Evolutionary conservation across 1,140 invertebrate genomes (phyloP), one percentile per base, ranked within the genome.

Genomic region (Myzus persicae): DNA sequence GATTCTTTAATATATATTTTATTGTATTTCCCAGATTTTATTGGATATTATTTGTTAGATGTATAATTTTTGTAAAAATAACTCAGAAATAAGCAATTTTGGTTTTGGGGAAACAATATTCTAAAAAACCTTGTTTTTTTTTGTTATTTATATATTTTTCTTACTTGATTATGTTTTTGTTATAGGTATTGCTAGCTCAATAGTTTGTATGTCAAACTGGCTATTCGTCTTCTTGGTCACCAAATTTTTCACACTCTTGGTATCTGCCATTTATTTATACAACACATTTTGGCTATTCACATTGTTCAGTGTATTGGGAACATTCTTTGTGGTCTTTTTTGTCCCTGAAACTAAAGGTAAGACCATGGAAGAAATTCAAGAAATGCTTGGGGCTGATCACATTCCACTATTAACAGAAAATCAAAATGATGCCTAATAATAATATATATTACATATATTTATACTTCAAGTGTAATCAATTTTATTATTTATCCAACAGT

Each of bases 321-420:
- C 96, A 51, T 90, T 97, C 7, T 98, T 99, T 94, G 96, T 98
- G n/a, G 96, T 96, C 94, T 96, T 97, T 85, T 95, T 98, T 36
- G 96, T 99, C 14, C 98, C 98, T 0, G 98, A 99, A 95, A 99
- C 98, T 0, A 99, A 98, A 95, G 98, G 98, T 22, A 98, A 98
- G 95, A 97, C 96, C 76, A 95, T 98, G 9, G 97, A 98, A 91
- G 97, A 99, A 95, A 98, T 99, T 94, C 97, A 97, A 95, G 94
- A 95, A 8, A 95, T 97, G 94, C 95, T 97, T 31, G 95, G 95
- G 40, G 95, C 95, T 67, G 67, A 87, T 31, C 51, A 7, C 31
- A 31, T 36, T n/a, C 42, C 42, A 42, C 40, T 46, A 81, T n/a
- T 40, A 51, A 26, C 44, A 31, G 84, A 26, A 85, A 85, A 85